Conservation (phyloP, 2,797 vertebrate genomes). For the Lophius americanus region DNA sequence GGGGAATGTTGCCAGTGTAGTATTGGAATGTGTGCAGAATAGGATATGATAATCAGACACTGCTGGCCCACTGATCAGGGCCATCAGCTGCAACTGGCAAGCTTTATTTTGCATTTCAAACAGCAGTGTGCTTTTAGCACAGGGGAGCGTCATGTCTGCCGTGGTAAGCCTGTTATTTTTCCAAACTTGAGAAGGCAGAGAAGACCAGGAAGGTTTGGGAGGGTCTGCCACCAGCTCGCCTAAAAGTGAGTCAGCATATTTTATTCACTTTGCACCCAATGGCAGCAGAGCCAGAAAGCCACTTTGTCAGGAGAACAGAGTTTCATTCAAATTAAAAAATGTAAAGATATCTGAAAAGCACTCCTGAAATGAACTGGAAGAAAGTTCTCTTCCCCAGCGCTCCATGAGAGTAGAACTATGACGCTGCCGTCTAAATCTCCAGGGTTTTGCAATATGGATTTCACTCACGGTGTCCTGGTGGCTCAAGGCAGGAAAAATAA, state of each 20-base stretch:
- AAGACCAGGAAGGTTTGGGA: conserved; percentile 52
- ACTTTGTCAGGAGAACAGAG: conserved; percentile 57
- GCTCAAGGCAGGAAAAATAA: conserved; percentile 4
- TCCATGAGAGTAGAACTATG: conserved; percentile 5
- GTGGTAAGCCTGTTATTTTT: conserved; percentile 30
- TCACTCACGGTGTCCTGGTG: conserved; percentile 1
- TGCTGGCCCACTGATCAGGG: conserved; percentile 34
- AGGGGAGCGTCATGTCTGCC: conserved; percentile 6
- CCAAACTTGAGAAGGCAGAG: conserved; percentile 18
- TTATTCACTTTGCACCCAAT: conserved; percentile 60
- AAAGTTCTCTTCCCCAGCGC: background rate
- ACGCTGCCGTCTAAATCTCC: background rate
- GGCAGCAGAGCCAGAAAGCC: conserved; percentile 45
- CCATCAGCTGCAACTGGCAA: conserved; percentile 40
- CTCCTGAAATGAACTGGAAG: conserved; percentile 20
- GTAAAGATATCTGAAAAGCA: conserved; percentile 37
- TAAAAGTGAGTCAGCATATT: conserved; percentile 74
- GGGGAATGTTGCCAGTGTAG: conserved; percentile 21
- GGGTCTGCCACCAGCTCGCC: conserved; percentile 55
- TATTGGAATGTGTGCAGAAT: conserved; percentile 39
- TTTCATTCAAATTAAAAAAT: conserved; percentile 67
- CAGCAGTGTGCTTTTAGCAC: conserved; percentile 5
- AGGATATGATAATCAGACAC: conserved; percentile 48
- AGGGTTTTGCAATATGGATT: conserved; percentile 6
- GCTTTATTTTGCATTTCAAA: conserved; percentile 48